phyloP scores from a whole-genome alignment of 2,888 invertebrate genomes.

The Augochlorella aurata region DNA sequence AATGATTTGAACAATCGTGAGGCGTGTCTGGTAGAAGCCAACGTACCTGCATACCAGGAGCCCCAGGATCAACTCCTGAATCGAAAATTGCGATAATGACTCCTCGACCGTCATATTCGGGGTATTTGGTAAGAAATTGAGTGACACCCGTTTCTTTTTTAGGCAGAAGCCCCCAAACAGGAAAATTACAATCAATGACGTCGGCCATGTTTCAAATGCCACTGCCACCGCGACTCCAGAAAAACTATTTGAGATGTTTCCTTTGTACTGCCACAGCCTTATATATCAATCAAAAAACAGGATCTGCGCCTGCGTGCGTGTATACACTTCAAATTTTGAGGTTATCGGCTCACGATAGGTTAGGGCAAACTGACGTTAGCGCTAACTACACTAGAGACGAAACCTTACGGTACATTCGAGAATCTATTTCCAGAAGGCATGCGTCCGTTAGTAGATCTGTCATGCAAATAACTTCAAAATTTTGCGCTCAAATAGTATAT shows the following conservation, averaged over 20 bases:
- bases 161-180: constrained; percentile 92
- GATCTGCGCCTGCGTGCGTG: constrained; percentile 69
- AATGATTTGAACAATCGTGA: constrained; percentile 33
- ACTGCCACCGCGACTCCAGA: constrained; percentile 72
- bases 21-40: constrained; percentile 58
- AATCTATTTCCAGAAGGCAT: not conserved
- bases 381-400: not conserved
- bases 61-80: constrained; percentile 98
- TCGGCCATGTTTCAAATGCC: constrained; percentile 79
- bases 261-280: constrained; percentile 73
- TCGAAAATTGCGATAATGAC: constrained; percentile 97
- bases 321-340: constrained; percentile 46
- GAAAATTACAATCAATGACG: constrained; percentile 86
- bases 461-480: not conserved
- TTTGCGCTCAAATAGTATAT: not conserved
- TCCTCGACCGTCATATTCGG: constrained; percentile 94
- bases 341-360: constrained; percentile 58
- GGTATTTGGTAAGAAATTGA: constrained; percentile 93
- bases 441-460: not conserved
- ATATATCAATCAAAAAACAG: constrained; percentile 72
- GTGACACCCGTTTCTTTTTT: constrained; percentile 97
- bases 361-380: constrained; percentile 14
- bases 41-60: constrained; percentile 94
- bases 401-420: not conserved
- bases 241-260: constrained; percentile 72